Base-by-base conservation (phyloP, 2,888 invertebrate species). In the Uloborus plumipes region DNA sequence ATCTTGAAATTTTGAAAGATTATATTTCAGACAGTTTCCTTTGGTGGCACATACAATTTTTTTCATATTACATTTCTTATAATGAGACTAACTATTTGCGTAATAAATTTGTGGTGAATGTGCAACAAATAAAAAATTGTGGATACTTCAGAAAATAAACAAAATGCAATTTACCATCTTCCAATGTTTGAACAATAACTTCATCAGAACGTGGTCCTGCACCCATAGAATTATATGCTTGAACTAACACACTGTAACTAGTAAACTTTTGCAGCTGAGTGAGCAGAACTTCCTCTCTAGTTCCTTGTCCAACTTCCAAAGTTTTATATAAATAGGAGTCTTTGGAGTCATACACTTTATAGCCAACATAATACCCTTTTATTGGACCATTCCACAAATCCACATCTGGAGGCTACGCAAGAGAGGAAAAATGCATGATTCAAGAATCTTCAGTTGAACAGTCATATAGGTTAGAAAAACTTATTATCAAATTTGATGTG, bases 391-490 rank as follows among this genome's bases (percentile, higher is more conserved):
- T 86, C 86, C 86, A 86, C 22, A 81, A 58, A 53, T 86, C 86
- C 31, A 66, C 90, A 69, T 93, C 93, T 26, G 95, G 95, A 20
- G 94, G 93, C 86, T 85, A 20, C 11, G 55, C 64, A 47, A 53
- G 18, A 31, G 20, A n/a, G 61, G 2, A 49, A 62, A 47, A 31
- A 72, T 14, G 58, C 22, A 39, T 11, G 7, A 39, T 11, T 39
- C 9, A 39, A 39, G 39, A 39, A 39, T 39, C 11, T 9, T 6
- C 9, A n/a, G 31, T 6, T 26, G 15, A n/a, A 22, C 1, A 11
- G 50, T 26, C 11, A 66, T 15, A 16, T 6, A 66, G 3, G 11
- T 13, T 18, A 61, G 20, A 61, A 26, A 9, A 11, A 16, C 9
- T 9, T 18, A n/a, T n/a, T n/a, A 55, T 55, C 9, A 55, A 14